Evolutionary conservation across 2,888 invertebrate species (phyloP).

Genomic region (Rhingia campestris): DNA sequence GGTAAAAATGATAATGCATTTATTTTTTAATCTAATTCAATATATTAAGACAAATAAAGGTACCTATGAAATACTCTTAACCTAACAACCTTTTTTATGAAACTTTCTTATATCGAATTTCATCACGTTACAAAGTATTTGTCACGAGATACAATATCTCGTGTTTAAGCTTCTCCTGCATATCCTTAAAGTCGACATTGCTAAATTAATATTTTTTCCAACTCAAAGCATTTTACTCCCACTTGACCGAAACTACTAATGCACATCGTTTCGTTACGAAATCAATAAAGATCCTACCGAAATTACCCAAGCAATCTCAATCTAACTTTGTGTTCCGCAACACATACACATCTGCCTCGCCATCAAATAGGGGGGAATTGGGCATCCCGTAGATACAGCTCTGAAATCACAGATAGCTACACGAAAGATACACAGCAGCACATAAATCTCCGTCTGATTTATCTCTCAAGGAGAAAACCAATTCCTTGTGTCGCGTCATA

Average conservation of each 20-base stretch:
- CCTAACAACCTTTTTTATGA: too few species aligned
- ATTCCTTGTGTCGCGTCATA: constrained; percentile 64
- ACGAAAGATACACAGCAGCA: constrained; percentile 74
- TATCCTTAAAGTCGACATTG: too few species aligned
- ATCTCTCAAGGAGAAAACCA: constrained; percentile 73
- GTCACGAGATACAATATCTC: too few species aligned
- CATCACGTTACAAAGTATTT: neutral
- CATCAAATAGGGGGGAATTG: neutral
- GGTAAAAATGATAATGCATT: too few species aligned
- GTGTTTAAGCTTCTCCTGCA: too few species aligned
- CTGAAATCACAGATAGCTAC: constrained; percentile 61
- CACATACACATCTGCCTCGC: constrained; percentile 6
- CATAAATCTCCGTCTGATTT: constrained; percentile 75
- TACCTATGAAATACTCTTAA: too few species aligned
- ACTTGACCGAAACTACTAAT: constrained; percentile 33
- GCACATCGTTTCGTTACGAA: constrained; percentile 35
- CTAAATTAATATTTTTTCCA: neutral
- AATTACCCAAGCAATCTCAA: constrained; percentile 54
- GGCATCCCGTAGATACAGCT: constrained; percentile 59
- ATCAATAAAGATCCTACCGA: constrained; percentile 54
- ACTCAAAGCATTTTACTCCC: neutral
- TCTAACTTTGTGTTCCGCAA: constrained; percentile 39
- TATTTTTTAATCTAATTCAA: too few species aligned
- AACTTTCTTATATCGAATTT: too few species aligned
- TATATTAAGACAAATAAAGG: too few species aligned